Conservation (phyloP, 2,888 invertebrate species). For the Scaptomyza polygonia region DNA sequence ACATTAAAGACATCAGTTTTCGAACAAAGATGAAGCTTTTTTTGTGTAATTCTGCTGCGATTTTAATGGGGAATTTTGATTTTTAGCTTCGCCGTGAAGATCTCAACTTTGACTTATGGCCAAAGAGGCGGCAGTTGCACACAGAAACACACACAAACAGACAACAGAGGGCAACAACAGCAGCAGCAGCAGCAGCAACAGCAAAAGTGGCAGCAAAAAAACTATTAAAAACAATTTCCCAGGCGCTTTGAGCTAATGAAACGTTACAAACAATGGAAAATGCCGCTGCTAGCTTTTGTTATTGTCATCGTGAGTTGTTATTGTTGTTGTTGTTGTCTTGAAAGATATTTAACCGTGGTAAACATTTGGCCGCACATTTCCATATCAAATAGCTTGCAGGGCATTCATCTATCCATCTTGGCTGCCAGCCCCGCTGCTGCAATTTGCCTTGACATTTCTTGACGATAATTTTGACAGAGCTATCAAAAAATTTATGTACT, state of each 20-base stretch:
- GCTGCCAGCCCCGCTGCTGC: constrained; percentile 19
- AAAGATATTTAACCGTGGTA: constrained; percentile 55
- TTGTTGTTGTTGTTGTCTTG: constrained; percentile 28
- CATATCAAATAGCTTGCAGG: constrained; percentile 55
- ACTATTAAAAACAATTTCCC: constrained; percentile 39
- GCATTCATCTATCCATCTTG: constrained; percentile 32
- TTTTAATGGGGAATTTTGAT: constrained; percentile 48
- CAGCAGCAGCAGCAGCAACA: constrained; percentile 19
- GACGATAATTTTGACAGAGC: constrained; percentile 4
- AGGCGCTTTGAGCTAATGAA: constrained; percentile 57
- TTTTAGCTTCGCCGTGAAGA: constrained; percentile 42
- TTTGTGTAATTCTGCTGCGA: constrained; percentile 42
- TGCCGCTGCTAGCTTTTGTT: constrained; percentile 42
- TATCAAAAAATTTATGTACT: constrained; percentile 12
- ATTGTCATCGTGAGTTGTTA: constrained; percentile 34
- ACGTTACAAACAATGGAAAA: constrained; percentile 61
- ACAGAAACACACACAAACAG: constrained; percentile 4
- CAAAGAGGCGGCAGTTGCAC: constrained; percentile 17
- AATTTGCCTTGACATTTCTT: constrained; percentile 47
- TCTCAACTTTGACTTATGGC: constrained; percentile 62
- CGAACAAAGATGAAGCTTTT: neutral
- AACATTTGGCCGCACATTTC: constrained; percentile 57
- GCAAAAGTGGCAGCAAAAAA: constrained; percentile 15
- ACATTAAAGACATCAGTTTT: neutral
- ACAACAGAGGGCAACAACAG: constrained; percentile 27